Percentiles rank a stretch among this genome's conserved stretches.
These are phyloP conservation scores for Gorsachius goisagi DNA, from an alignment of 2,113 vertebrate species.

Conservation along the genomic window DNA sequence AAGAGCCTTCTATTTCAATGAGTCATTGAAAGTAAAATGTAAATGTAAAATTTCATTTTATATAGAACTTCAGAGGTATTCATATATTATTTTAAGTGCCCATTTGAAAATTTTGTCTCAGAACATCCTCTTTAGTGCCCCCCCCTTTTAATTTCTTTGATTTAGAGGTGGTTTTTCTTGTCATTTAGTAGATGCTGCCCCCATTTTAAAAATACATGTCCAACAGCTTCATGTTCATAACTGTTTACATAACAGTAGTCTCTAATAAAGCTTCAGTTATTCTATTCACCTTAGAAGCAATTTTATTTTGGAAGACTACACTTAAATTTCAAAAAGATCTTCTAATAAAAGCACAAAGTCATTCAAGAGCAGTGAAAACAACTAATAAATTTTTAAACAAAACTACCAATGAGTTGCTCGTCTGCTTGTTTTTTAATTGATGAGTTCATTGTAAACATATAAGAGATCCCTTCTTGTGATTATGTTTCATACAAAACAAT, in stretches of 20 bases:
- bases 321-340: not conserved
- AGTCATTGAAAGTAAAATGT: not conserved
- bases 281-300: not conserved
- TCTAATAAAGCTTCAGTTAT: not conserved
- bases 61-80: not conserved
- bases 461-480: not conserved
- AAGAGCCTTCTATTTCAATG: not conserved
- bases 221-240: not conserved
- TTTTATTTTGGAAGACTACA: constrained; percentile 1
- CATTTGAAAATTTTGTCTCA: not conserved
- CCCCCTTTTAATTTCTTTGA: not conserved
- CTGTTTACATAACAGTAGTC: not conserved
- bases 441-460: not conserved
- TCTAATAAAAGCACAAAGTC: not conserved
- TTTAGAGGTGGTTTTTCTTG: not conserved
- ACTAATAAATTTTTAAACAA: not conserved
- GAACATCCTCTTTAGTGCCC: not conserved
- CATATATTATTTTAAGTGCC: not conserved
- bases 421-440: not conserved
- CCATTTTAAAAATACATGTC: not conserved
- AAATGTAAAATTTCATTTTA: not conserved
- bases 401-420: not conserved
- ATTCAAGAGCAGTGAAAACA: not conserved
- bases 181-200: not conserved
- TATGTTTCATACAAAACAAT: not conserved